Base-by-base conservation (phyloP, 37 sponge, comb jelly and placozoan species). In the Spongia lamella region DNA sequence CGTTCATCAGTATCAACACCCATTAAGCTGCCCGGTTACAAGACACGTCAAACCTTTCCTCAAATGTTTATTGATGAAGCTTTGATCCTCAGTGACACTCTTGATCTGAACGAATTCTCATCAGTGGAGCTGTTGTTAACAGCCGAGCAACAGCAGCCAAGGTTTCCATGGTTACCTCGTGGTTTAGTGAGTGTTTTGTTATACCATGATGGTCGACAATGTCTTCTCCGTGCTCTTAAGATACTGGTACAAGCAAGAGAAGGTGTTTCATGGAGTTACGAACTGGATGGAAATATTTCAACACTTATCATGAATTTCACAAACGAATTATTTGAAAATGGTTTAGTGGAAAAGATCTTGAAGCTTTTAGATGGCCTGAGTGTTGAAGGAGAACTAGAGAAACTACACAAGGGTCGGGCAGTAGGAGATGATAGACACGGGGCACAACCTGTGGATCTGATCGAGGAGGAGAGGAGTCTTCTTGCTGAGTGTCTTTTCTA, bases 21-120 rank as follows among this genome's bases (percentile, higher is more conserved):
- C 15, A 63, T 95, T 22, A 2, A 52, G 14, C 35, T 95, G 19
- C 72, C 92, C 15, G 61, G 68, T 15, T 60, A 81, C 49, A 53
- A 87, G 22, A 43, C 74, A 24, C 80, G 80, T 15, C 77, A 68
- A 39, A 86, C 73, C 37, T 76, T 98, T 24, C 88, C 93, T 7
- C 68, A 83, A 29, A 63, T 71, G 38, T 83, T 98, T 32, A 70
- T 92, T 15, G 86, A 92, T 13, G 96, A 98, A 76, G 89, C 89
- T 3, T 68, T 95, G 9, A 32, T 86, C n/a, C 72, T 98, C 15
- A 95, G 96, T 73, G 99, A 98, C 63, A 69, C 90, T 31, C 64
- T 98, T 15, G 73, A 98, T 59, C 77, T 98, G 49, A 98, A 98
- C 63, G 99, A 98, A 83, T 43, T 89, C 35, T 77, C 85, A 16